A percentile compares a stretch with the other conserved stretches of the same genome.
Conservation (phyloP, 2,113 vertebrate species). For the Genyomyrus donnyi region DNA sequence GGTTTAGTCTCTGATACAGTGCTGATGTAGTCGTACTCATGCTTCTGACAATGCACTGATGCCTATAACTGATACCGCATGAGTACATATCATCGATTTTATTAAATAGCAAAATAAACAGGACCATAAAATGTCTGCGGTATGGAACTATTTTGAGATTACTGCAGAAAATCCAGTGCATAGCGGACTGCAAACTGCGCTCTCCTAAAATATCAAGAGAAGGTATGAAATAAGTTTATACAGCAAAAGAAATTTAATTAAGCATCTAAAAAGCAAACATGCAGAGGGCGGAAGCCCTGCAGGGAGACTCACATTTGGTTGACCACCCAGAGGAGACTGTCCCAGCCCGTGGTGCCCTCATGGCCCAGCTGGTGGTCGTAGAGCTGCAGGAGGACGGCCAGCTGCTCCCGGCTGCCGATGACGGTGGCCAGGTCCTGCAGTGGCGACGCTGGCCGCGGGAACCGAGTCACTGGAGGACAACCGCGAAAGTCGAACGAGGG, state of each 20-base stretch:
- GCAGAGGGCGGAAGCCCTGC: not conserved
- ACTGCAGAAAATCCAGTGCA: not conserved
- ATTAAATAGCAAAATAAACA: not conserved
- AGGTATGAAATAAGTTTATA: not conserved
- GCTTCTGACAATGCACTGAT: not conserved
- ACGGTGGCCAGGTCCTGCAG: conserved; percentile 90
- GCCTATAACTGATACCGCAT: not conserved
- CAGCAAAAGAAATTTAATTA: not conserved
- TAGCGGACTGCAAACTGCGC: not conserved
- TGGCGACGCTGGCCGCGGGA: conserved; percentile 83
- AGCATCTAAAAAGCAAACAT: not conserved
- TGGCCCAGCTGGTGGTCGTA: conserved; percentile 92
- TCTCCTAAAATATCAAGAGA: not conserved
- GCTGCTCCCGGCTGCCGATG: conserved; percentile 84
- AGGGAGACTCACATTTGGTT: conserved; percentile 84
- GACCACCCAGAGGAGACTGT: conserved; percentile 92
- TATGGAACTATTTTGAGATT: not conserved
- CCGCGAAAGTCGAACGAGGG: not conserved
- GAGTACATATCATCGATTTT: not conserved
- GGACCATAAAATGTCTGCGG: not conserved
- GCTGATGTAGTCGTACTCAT: not conserved
- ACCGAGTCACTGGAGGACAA: conserved; percentile 75
- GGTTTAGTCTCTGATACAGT: not conserved
- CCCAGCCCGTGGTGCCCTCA: conserved; percentile 95
- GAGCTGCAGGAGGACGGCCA: conserved; percentile 77